Percentiles rank a stretch among this genome's conserved stretches.
Conservation (phyloP, 1,140 invertebrate species). For the Drosophila kurseongensis region DNA sequence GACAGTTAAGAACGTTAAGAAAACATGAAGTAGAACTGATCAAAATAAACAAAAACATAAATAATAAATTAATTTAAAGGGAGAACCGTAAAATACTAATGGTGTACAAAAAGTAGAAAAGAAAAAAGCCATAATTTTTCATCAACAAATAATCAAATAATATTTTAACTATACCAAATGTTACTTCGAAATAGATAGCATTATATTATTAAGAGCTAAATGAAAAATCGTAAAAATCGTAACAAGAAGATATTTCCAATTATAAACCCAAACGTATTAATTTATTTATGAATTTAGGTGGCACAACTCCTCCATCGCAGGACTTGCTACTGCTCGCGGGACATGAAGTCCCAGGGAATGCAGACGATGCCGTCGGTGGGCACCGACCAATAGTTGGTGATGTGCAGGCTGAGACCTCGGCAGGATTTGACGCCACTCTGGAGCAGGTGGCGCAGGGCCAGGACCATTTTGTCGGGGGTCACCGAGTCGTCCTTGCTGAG, state of each 20-base stretch:
- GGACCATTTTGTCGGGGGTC: conserved; percentile 93
- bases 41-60: not conserved
- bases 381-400: conserved; percentile 92
- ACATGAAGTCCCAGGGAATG: conserved; percentile 95
- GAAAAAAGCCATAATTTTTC: too few relatives aligned
- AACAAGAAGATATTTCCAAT: not conserved
- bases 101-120: too few relatives aligned
- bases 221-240: too few relatives aligned
- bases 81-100: too few relatives aligned
- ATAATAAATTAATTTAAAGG: not conserved
- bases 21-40: not conserved
- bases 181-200: too few relatives aligned
- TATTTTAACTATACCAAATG: too few relatives aligned
- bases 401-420: conserved; percentile 88
- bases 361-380: conserved; percentile 88
- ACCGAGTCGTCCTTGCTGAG: conserved; percentile 95
- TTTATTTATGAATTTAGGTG: conserved; percentile 6
- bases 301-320: too few relatives aligned
- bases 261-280: not conserved
- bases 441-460: conserved; percentile 90
- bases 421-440: conserved; percentile 71
- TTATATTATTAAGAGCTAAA: too few relatives aligned
- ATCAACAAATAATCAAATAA: too few relatives aligned
- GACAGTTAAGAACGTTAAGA: too few relatives aligned
- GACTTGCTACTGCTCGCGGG: not conserved